These are phyloP conservation scores for Marmota flaviventris DNA, from an alignment of 2,113 vertebrate species.

Conservation along the genomic window DNA sequence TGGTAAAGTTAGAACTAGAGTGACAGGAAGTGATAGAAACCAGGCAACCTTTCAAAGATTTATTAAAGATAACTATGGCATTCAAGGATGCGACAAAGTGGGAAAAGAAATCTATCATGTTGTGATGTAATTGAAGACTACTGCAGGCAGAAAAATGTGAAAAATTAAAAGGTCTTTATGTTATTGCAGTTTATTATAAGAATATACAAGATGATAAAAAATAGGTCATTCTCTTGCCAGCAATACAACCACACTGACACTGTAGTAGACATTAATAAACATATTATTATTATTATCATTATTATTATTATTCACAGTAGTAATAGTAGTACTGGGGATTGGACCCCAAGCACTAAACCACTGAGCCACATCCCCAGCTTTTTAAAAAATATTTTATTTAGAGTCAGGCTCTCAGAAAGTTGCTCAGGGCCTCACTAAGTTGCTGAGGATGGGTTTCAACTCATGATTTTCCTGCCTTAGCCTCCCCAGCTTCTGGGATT, in stretches of 20 bases:
- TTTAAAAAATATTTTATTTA: no score
- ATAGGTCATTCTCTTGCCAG: neutral
- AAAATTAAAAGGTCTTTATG: neutral
- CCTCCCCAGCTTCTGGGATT: no score
- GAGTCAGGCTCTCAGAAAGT: no score
- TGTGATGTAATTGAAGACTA: neutral
- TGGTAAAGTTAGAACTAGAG: neutral
- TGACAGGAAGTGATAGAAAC: neutral
- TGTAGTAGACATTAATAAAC: neutral
- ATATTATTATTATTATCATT: no score
- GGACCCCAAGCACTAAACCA: no score
- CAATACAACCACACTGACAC: neutral
- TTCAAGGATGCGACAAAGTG: neutral
- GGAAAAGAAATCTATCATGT: neutral
- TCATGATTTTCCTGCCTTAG: no score
- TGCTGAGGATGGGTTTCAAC: no score
- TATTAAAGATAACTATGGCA: neutral
- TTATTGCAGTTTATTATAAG: neutral
- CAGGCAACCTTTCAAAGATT: neutral
- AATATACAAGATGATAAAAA: neutral
- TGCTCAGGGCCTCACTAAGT: no score
- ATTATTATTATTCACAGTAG: no score
- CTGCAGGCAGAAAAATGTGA: neutral
- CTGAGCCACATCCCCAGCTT: no score
- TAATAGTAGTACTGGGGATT: no score